Evolutionary conservation across 2,888 invertebrate species (phyloP).

Genomic region (Ernsta delagoae): DNA sequence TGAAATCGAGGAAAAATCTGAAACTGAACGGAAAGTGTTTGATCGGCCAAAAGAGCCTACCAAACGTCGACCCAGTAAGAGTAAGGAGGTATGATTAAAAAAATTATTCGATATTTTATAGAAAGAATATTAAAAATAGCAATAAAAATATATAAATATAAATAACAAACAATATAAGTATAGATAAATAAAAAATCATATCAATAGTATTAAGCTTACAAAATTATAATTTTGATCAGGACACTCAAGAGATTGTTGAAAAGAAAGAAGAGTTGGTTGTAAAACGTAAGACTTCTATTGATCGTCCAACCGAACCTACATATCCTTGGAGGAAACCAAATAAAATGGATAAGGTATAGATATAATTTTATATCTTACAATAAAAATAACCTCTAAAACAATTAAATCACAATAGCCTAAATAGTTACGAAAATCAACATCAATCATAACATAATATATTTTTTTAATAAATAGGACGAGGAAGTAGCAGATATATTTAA

Average conservation of each 20-base stretch:
- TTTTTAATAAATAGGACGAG: constrained; percentile 16
- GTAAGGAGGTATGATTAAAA: constrained; percentile 7
- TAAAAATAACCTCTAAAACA: too few relatives aligned
- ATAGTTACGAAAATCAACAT: too few relatives aligned
- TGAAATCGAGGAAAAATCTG: constrained; percentile 4
- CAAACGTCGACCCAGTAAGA: constrained; percentile 9
- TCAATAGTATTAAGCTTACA: too few relatives aligned
- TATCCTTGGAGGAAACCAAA: constrained; percentile 52
- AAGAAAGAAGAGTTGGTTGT: constrained; percentile 41
- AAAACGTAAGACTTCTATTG: constrained; percentile 45
- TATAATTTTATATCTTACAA: background rate
- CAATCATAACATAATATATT: too few relatives aligned
- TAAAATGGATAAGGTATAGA: constrained; percentile 49
- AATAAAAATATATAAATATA: too few relatives aligned
- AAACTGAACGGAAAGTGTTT: constrained; percentile 5
- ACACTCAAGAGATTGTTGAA: constrained; percentile 6
- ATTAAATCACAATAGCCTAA: too few relatives aligned
- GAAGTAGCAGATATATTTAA: constrained; percentile 34
- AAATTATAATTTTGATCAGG: background rate
- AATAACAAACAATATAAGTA: too few relatives aligned
- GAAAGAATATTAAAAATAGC: too few relatives aligned
- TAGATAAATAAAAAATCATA: too few relatives aligned
- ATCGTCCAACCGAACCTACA: constrained; percentile 47
- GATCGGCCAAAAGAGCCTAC: constrained; percentile 5
- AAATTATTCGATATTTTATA: too few relatives aligned